phyloP scores from a whole-genome alignment of 2,113 vertebrate species.

The Trematocara zebra region DNA sequence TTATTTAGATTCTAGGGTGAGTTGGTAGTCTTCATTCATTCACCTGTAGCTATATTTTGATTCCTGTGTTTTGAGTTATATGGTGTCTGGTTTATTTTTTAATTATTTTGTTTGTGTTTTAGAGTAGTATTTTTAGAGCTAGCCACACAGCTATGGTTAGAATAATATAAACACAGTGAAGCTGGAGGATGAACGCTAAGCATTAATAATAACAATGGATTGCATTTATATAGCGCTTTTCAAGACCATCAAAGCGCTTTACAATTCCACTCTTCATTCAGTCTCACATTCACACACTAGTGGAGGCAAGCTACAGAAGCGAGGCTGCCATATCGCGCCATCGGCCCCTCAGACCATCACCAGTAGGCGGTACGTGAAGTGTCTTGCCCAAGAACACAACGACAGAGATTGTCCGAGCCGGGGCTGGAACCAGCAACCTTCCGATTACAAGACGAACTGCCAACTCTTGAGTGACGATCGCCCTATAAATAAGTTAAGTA shows the following conservation, averaged over 20 bases:
- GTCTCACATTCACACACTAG: rapidly evolving
- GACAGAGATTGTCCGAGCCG: background rate
- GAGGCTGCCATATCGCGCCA: rapidly evolving
- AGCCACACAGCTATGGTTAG: background rate
- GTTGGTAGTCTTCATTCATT: background rate
- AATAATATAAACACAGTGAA: background rate
- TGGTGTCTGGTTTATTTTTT: background rate
- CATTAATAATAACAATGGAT: background rate
- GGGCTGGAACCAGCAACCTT: rapidly evolving
- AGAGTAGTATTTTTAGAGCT: background rate
- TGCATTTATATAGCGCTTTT: rapidly evolving
- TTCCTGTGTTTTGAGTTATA: background rate
- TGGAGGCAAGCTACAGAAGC: background rate
- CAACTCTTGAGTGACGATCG: rapidly evolving
- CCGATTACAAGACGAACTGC: rapidly evolving
- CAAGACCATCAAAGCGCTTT: background rate
- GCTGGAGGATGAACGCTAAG: rapidly evolving
- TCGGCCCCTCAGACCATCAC: rapidly evolving
- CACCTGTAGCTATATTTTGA: background rate
- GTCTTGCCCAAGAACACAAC: background rate
- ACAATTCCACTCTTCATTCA: background rate
- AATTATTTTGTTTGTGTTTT: background rate
- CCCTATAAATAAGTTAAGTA: background rate
- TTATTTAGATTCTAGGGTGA: background rate
- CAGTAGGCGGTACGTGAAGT: background rate